These are phyloP conservation scores for Cercopithecus mona DNA, from an alignment of 2,113 vertebrate species.

Conservation along the genomic window DNA sequence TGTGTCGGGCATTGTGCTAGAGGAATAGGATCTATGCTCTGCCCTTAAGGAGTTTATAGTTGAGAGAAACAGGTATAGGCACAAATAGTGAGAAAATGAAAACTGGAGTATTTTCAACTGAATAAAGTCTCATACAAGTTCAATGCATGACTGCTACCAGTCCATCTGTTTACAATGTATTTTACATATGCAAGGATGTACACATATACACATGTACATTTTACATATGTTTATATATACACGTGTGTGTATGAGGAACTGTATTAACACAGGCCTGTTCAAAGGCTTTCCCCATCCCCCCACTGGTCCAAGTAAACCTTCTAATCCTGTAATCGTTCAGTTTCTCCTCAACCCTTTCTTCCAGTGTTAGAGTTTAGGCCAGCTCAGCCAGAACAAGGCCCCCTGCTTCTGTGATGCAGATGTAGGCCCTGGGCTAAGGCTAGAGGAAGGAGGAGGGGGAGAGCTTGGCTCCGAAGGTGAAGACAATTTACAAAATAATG, in stretches of 20 bases:
- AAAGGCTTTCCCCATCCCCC: not conserved
- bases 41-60: not conserved
- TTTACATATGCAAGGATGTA: not conserved
- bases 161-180: not conserved
- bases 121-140: not conserved
- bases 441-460: not conserved
- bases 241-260: not conserved
- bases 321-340: not conserved
- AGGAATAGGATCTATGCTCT: not conserved
- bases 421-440: not conserved
- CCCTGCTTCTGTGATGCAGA: constrained; percentile 35
- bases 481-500: constrained; percentile 14
- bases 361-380: not conserved
- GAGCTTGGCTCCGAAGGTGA: not conserved
- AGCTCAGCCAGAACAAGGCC: not conserved
- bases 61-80: not conserved
- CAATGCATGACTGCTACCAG: not conserved
- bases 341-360: not conserved
- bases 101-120: not conserved
- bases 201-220: not conserved
- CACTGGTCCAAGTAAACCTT: not conserved
- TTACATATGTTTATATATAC: not conserved
- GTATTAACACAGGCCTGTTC: not conserved
- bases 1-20: not conserved
- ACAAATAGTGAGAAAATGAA: not conserved